Base-by-base conservation (phyloP, 2,113 vertebrate species). In the Archocentrus centrarchus region DNA sequence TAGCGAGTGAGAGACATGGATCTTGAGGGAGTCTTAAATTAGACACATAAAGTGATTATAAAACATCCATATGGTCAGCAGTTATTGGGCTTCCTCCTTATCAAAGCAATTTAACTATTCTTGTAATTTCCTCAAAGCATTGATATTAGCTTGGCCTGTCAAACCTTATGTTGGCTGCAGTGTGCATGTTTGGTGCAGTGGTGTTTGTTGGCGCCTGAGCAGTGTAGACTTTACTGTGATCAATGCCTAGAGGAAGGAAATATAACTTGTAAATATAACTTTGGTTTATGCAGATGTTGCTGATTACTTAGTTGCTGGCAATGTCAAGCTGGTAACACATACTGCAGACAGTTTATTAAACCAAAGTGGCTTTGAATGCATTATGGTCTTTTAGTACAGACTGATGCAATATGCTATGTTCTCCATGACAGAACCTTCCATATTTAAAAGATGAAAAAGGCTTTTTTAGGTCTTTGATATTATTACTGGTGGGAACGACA, bases 1-100 rank as follows among this genome's bases (percentile, higher is more conserved):
- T 90, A 94, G 88, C 88, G 84, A 41, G 78, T 6, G 37, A 88
- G 84, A 85, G 90, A 89, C 88, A 90, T 79, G 63, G 90, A 93
- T 93, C 91, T 88, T 11, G 11, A 32, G 82, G 91, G 86, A 92
- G 84, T 76, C 86, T 88, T 93, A 89, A 93, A 92, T 85, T 90
- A 87, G 86, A 79, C 87, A 77, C 90, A 88, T 91, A 57, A 91
- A 90, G 89, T 92, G 80, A 92, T 91, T 90, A 85, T 90, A 90
- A 93, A 94, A 93, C 93, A 89, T 91, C 85, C 6, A 50, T 60
- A 83, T 85, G 78, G 86, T 79, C 41, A 60, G 37, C 86, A 89
- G 61, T 90, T 83, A 91, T 87, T 88, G 83, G 70, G 7, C 55
- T 83, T 13, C 18, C 4, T 66, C 32, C 68, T 88, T 79, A 79